These are phyloP conservation scores for Palythoa caribaeorum DNA, from an alignment of 92 coral and sea anemone species.

Conservation along the genomic window DNA sequence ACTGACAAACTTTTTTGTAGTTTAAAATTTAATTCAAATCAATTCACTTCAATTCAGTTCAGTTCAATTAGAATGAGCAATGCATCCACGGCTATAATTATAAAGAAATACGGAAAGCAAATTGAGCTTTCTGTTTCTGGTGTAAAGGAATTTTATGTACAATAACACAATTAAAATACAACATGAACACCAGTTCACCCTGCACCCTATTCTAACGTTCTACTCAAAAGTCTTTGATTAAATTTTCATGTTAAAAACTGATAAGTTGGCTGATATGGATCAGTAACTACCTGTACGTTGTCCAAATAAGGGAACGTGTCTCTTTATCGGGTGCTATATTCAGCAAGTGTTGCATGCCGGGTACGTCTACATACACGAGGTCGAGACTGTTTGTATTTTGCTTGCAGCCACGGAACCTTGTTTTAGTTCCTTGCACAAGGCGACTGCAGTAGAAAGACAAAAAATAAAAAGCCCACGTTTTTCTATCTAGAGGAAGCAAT, in stretches of 20 bases:
- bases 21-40: too few species aligned
- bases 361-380: conserved; percentile 82
- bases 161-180: too few species aligned
- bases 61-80: not conserved
- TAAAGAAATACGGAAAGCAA: not conserved
- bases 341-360: conserved; percentile 75
- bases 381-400: conserved; percentile 66
- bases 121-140: too few species aligned
- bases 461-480: not conserved
- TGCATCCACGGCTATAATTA: not conserved
- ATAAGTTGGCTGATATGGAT: not conserved
- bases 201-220: too few species aligned
- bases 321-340: conserved; percentile 59
- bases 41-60: too few species aligned
- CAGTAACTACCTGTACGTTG: conserved; percentile 72
- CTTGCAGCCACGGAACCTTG: conserved; percentile 64
- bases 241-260: not conserved
- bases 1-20: too few species aligned
- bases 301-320: conserved; percentile 69
- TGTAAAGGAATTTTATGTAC: too few species aligned
- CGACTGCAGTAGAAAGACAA: conserved; percentile 3
- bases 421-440: conserved; percentile 49
- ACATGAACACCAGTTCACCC: too few species aligned
- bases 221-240: not conserved
- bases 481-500: too few species aligned